Percentiles rank a stretch among this genome's conserved stretches.
phyloP scores from a whole-genome alignment of 2,797 vertebrate species.

The Cyprinodon diabolis region DNA sequence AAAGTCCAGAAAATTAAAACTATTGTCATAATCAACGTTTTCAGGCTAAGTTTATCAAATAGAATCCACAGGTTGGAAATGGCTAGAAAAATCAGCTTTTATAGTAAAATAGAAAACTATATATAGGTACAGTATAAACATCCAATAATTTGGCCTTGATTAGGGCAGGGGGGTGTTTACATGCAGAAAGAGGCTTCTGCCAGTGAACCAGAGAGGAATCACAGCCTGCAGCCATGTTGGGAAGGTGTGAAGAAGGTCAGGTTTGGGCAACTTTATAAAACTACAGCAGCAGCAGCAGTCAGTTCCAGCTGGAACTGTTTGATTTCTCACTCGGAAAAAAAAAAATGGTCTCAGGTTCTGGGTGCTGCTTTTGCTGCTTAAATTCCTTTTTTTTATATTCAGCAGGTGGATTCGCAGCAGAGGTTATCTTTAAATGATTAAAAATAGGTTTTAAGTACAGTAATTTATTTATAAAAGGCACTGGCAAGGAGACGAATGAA shows the following conservation, averaged over 20 bases:
- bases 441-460: slow-evolving; percentile 63
- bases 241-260: neutral
- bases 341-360: neutral
- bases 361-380: neutral
- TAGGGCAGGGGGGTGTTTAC: slow-evolving; percentile 85
- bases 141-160: slow-evolving; percentile 90
- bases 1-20: slow-evolving; percentile 70
- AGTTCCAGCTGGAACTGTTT: neutral
- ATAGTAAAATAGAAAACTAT: slow-evolving; percentile 99
- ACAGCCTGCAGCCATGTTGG: slow-evolving; percentile 2
- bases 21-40: slow-evolving; percentile 81
- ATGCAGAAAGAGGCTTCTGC: slow-evolving; percentile 48
- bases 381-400: neutral
- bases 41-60: slow-evolving; percentile 83
- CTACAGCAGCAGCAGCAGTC: neutral
- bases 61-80: slow-evolving; percentile 79
- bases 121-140: slow-evolving; percentile 97
- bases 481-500: slow-evolving; percentile 45
- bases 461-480: slow-evolving; percentile 75
- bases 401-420: neutral
- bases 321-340: neutral
- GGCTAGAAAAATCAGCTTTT: slow-evolving; percentile 89
- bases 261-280: neutral
- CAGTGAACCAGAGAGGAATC: slow-evolving; percentile 10
- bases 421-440: slow-evolving; percentile 10